Conservation (phyloP, 2,888 invertebrate species). For the Tholera decimalis region DNA sequence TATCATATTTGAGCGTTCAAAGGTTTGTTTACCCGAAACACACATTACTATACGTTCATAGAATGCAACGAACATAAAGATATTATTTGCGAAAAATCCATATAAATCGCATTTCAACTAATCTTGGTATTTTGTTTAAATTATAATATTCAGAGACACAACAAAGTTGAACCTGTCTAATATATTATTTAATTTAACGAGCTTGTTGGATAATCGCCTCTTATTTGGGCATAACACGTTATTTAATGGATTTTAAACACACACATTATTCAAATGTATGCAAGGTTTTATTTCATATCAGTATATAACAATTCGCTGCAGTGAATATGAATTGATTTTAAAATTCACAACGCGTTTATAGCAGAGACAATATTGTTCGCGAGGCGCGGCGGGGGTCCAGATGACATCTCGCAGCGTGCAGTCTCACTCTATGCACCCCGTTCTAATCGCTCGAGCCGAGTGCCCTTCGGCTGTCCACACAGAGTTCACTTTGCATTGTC, state of each 20-base stretch:
- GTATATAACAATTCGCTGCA: conserved; percentile 75
- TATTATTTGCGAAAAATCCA: conserved; percentile 28
- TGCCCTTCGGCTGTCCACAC: conserved; percentile 42
- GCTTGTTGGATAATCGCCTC: conserved; percentile 63
- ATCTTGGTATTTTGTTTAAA: conserved; percentile 33
- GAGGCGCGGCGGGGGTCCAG: conserved; percentile 87
- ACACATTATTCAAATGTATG: conserved; percentile 66
- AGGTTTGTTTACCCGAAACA: conserved; percentile 24
- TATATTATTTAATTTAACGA: conserved; percentile 63
- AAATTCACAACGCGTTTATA: conserved; percentile 87
- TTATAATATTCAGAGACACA: conserved; percentile 48
- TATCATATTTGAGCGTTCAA: conserved; percentile 16
- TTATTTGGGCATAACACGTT: conserved; percentile 70
- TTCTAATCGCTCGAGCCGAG: conserved; percentile 56
- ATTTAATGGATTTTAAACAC: conserved; percentile 68
- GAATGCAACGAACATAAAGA: conserved; percentile 31
- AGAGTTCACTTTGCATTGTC: conserved; percentile 61
- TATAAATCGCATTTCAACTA: conserved; percentile 32
- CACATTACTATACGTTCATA: conserved; percentile 3
- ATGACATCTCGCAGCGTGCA: conserved; percentile 91
- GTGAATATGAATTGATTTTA: conserved; percentile 88
- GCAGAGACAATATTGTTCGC: conserved; percentile 90
- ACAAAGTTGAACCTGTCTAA: conserved; percentile 56
- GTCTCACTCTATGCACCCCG: conserved; percentile 80
- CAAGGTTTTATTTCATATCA: conserved; percentile 72